A percentile compares a stretch with the other conserved stretches of the same genome.
phyloP scores from a whole-genome alignment of 2,797 vertebrate species.

The Nannoperca obscura region DNA sequence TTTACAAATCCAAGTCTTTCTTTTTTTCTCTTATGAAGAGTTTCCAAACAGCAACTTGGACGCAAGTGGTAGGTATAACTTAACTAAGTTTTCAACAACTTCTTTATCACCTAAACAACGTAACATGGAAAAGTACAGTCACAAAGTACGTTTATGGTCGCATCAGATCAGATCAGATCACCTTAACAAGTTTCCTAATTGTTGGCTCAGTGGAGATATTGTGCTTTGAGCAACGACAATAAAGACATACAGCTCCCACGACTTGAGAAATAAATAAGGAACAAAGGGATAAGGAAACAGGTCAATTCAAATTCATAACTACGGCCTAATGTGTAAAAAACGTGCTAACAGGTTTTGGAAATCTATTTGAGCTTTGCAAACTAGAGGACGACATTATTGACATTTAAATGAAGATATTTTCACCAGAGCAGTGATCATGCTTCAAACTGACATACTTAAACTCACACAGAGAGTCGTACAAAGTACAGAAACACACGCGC shows the following conservation, averaged over 20 bases:
- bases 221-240: slow-evolving; percentile 64
- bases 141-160: slow-evolving; percentile 33
- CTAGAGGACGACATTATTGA: slow-evolving; percentile 43
- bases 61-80: slow-evolving; percentile 15
- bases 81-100: slow-evolving; percentile 21
- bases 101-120: slow-evolving; percentile 38
- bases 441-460: slow-evolving; percentile 43
- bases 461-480: slow-evolving; percentile 30
- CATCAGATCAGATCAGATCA: slow-evolving; percentile 24
- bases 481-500: slow-evolving; percentile 25
- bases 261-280: slow-evolving; percentile 35
- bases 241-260: slow-evolving; percentile 48
- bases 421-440: slow-evolving; percentile 57
- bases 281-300: slow-evolving; percentile 21
- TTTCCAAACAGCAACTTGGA: slow-evolving; percentile 27
- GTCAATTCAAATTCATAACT: slow-evolving; percentile 28
- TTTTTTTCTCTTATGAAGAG: slow-evolving; percentile 28
- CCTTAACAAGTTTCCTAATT: slow-evolving; percentile 28
- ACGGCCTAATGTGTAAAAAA: slow-evolving; percentile 46
- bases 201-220: slow-evolving; percentile 38
- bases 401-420: slow-evolving; percentile 33
- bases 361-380: slow-evolving; percentile 52
- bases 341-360: slow-evolving; percentile 27
- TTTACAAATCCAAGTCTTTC: slow-evolving; percentile 27
- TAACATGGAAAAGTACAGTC: slow-evolving; percentile 33